These are phyloP conservation scores for Anas platyrhynchos DNA, from an alignment of 2,113 vertebrate species.

Conservation along the genomic window DNA sequence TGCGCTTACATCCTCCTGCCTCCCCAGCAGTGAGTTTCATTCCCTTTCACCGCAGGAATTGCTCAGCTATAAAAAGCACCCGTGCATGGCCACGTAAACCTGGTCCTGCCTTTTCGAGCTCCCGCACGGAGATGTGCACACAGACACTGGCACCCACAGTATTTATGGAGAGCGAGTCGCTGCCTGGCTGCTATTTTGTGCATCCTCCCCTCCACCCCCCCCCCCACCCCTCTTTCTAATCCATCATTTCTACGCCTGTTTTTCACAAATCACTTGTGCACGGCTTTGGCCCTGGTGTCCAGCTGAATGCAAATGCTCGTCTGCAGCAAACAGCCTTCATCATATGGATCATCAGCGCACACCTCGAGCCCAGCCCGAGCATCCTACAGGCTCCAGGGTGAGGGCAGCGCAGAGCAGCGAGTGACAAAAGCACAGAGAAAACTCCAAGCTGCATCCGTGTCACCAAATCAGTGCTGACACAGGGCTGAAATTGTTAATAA, in stretches of 20 bases:
- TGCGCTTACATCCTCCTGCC: background rate
- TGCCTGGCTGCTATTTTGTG: accelerated
- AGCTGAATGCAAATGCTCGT: background rate
- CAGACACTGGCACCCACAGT: accelerated
- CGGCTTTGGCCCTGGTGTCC: background rate
- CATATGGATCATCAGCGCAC: accelerated
- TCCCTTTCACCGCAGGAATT: background rate
- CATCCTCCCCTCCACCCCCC: background rate
- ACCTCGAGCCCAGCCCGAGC: accelerated
- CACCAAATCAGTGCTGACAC: background rate
- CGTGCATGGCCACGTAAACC: background rate
- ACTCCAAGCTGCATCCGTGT: too few relatives aligned
- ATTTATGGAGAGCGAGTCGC: background rate
- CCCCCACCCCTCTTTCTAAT: background rate
- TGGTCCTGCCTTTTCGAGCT: background rate
- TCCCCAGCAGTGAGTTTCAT: background rate
- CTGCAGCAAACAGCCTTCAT: background rate
- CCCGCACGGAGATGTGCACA: accelerated
- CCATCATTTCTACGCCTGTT: background rate
- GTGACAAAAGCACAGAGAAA: background rate
- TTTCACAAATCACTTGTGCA: background rate
- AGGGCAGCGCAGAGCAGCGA: accelerated
- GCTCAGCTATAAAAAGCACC: background rate
- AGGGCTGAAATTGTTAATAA: background rate
- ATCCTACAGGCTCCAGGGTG: background rate